phyloP scores from a whole-genome alignment of 2,797 vertebrate genomes.

The Pristis pectinata region DNA sequence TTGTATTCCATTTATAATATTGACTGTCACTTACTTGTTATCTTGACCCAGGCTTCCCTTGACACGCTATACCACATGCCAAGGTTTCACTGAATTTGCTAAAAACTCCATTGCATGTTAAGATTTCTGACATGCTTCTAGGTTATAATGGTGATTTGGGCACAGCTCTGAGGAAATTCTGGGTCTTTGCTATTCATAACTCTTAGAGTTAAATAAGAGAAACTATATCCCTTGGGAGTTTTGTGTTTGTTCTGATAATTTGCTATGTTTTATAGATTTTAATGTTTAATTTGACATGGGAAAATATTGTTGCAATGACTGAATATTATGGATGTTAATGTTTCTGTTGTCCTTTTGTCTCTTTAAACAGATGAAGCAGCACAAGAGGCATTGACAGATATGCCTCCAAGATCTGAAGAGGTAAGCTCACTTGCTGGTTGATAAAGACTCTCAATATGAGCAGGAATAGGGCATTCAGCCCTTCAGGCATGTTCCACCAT shows the following conservation, averaged over 20 bases:
- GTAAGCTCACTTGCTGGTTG: conserved; percentile 47
- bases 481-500: too few relatives aligned
- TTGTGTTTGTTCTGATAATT: background rate
- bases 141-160: background rate
- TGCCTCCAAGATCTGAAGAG: conserved; percentile 87
- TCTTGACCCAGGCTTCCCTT: background rate
- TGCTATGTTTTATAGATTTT: background rate
- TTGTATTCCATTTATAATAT: background rate
- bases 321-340: background rate
- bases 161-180: background rate
- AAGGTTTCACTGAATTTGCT: background rate
- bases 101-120: background rate
- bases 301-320: background rate
- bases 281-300: background rate
- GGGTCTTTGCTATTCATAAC: background rate
- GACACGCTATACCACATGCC: background rate
- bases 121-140: background rate
- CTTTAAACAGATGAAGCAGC: conserved; percentile 62
- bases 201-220: background rate
- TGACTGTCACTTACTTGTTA: background rate
- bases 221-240: background rate
- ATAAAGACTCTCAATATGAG: background rate
- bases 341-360: background rate
- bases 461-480: too few relatives aligned
- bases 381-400: conserved; percentile 82